Base-by-base conservation (phyloP, 2,888 invertebrate genomes). In the Scaptodrosophila latifasciaeformis region DNA sequence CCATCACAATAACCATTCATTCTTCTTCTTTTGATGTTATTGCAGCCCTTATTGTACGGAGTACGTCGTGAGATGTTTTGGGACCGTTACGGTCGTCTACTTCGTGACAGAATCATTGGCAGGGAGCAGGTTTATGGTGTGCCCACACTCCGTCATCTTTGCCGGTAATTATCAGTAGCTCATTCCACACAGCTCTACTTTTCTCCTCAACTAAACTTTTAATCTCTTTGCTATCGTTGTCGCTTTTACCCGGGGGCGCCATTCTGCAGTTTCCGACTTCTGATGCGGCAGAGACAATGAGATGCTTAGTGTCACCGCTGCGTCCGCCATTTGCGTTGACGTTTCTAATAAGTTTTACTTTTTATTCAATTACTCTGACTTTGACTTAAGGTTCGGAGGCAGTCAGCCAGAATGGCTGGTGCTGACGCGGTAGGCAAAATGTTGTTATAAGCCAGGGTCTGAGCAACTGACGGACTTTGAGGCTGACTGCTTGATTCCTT, bases 71-170 rank as follows among this genome's bases (percentile, higher is more conserved):
- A 82, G 52, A 81, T 81, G 72, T 87, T 87, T 47, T 70, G 84
- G 40, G 69, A 84, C 49, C 84, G 82, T 62, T 87, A 86, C 52
- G 84, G 85, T 39, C 60, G 67, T 7, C 68, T 87, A 35, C 60
- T 87, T 52, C 66, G 82, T 54, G 86, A 86, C 59, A 83, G 81
- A 62, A 82, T 87, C 50, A 74, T 87, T 60, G 70, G 54, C 42
- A 75, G 70, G 62, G 83, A 86, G 30, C 85, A 85, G 70, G 85
- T 86, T 19, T 87, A 83, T 58, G 86, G 87, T 15, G 83, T 86
- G 47, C 84, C 86, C n/a, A 91, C 92, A 67, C 86, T 95, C 51
- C 92, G 92, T 65, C 94, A 95, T 84, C 85, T 95, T 2, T 91
- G 92, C 70, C 88, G 87, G 86, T 86, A 65, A 81, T 84, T 85